phyloP scores from a whole-genome alignment of 2,797 vertebrate species.

The Oreochromis grahami region DNA sequence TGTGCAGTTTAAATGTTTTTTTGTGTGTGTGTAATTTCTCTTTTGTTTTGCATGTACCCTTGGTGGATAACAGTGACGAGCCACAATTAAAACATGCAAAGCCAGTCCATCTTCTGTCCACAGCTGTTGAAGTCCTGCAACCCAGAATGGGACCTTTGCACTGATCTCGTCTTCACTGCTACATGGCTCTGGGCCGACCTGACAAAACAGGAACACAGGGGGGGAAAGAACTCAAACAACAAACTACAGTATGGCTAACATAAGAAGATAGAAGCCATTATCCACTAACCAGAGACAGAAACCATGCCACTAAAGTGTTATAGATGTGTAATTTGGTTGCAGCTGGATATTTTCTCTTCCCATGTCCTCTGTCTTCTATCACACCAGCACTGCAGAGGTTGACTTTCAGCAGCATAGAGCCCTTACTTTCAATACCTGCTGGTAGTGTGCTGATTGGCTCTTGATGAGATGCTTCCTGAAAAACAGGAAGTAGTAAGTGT shows the following conservation, averaged over 20 bases:
- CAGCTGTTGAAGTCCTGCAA: constrained; percentile 71
- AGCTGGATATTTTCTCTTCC: constrained; percentile 9
- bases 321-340: constrained; percentile 55
- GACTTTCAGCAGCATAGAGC: constrained; percentile 62
- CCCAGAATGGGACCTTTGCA: constrained; percentile 34
- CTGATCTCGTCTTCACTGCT: background rate
- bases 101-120: constrained; percentile 70
- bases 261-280: background rate
- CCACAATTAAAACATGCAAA: constrained; percentile 53
- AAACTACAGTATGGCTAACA: background rate
- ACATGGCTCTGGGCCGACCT: constrained; percentile 24
- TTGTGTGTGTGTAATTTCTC: background rate
- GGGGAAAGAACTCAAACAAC: background rate
- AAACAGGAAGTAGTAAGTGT: background rate
- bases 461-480: constrained; percentile 70
- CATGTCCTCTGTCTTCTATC: constrained; percentile 10
- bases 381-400: constrained; percentile 65
- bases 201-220: background rate
- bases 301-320: constrained; percentile 69
- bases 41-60: constrained; percentile 34
- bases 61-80: background rate
- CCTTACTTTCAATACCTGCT: background rate
- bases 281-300: constrained; percentile 74
- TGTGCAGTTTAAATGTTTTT: background rate
- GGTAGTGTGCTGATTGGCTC: constrained; percentile 55